Conservation (phyloP, 1,140 invertebrate species). For the Meteorus sp. region DNA sequence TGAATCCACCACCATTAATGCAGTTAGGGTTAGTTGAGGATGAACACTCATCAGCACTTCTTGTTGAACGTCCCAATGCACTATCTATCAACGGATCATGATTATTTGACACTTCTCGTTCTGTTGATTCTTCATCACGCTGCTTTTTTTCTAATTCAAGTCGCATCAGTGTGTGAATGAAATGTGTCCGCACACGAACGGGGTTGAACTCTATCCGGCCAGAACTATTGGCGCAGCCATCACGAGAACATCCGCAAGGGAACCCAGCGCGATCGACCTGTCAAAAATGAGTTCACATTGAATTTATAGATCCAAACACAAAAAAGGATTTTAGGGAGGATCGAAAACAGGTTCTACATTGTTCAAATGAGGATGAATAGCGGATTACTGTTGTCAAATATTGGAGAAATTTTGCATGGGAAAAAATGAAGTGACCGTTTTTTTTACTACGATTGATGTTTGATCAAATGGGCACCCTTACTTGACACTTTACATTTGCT, state of each 20-base stretch:
- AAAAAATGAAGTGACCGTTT: background rate
- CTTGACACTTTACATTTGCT: slow-evolving; percentile 95
- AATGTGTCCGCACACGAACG: slow-evolving; percentile 93
- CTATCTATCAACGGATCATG: slow-evolving; percentile 41
- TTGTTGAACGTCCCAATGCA: slow-evolving; percentile 50
- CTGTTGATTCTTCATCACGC: slow-evolving; percentile 47
- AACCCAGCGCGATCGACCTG: slow-evolving; percentile 92
- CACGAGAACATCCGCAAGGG: slow-evolving; percentile 93
- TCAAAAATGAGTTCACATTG: no score
- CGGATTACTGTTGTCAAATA: no score
- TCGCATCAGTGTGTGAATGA: slow-evolving; percentile 95
- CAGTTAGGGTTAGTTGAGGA: slow-evolving; percentile 50
- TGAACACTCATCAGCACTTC: background rate
- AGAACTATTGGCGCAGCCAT: slow-evolving; percentile 89
- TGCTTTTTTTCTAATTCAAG: slow-evolving; percentile 88
- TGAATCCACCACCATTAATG: slow-evolving; percentile 67
- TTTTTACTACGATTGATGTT: no score
- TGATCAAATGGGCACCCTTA: slow-evolving; percentile 37
- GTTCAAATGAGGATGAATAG: no score
- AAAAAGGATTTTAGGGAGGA: no score
- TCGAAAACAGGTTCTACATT: no score
- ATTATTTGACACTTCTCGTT: slow-evolving; percentile 36
- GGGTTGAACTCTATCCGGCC: slow-evolving; percentile 97
- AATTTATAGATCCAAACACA: no score
- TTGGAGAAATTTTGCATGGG: background rate